These are phyloP conservation scores for Hycleus phaleratus DNA, from an alignment of 1,140 invertebrate genomes.

Conservation along the genomic window DNA sequence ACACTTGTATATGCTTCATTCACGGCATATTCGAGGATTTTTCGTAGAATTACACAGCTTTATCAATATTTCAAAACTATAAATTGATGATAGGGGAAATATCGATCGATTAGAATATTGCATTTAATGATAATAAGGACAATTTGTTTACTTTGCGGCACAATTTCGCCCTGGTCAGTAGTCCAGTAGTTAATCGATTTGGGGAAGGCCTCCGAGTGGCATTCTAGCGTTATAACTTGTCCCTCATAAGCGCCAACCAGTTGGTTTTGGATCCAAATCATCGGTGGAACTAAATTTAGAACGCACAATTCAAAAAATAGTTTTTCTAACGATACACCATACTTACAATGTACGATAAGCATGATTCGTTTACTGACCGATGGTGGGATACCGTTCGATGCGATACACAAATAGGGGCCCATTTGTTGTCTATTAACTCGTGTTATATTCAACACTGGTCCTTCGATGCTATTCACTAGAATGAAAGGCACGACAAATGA, in stretches of 20 bases:
- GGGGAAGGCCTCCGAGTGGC: constrained; percentile 77
- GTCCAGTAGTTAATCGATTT: constrained; percentile 84
- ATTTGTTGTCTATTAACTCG: constrained; percentile 78
- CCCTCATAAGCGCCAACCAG: constrained; percentile 67
- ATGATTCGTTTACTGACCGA: constrained; percentile 82
- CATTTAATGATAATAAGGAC: constrained; percentile 23
- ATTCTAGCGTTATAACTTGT: constrained; percentile 67
- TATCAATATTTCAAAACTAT: too few species aligned
- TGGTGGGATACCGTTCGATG: constrained; percentile 78
- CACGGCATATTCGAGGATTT: too few species aligned
- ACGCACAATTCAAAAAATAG: neutral
- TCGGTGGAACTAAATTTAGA: constrained; percentile 60
- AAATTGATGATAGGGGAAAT: too few species aligned
- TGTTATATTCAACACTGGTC: constrained; percentile 67
- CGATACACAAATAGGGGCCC: constrained; percentile 83
- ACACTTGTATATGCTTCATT: neutral
- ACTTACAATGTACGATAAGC: constrained; percentile 81
- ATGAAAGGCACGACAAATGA: constrained; percentile 25
- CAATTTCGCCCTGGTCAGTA: constrained; percentile 66
- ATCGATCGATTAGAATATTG: too few species aligned
- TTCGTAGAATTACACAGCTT: too few species aligned
- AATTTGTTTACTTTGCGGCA: constrained; percentile 54
- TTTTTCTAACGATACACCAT: constrained; percentile 8
- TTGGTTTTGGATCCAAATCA: constrained; percentile 75
- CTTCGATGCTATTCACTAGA: constrained; percentile 62